Percentiles rank a stretch among this genome's conserved stretches.
These are phyloP conservation scores for Cyanoliseus patagonus DNA, from an alignment of 2,113 vertebrate genomes.

Conservation along the genomic window DNA sequence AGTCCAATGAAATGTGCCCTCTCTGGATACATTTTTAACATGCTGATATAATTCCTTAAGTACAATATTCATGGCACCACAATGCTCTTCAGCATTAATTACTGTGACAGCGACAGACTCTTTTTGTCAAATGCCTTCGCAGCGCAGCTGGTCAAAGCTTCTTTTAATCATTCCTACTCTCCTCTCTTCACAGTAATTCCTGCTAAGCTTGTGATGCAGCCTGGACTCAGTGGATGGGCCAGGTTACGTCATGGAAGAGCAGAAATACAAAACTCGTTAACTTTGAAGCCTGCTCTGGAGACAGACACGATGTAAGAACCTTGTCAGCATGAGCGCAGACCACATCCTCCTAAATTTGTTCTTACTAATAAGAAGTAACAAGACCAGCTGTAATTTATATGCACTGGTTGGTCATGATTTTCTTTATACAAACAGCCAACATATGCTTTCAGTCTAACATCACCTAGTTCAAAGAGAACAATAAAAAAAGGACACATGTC, in stretches of 20 bases:
- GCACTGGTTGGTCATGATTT: not conserved
- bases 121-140: slow-evolving; percentile 17
- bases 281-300: not conserved
- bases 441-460: slow-evolving; percentile 51
- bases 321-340: slow-evolving; percentile 6
- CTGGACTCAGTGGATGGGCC: slow-evolving; percentile 19
- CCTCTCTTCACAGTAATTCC: not conserved
- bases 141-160: slow-evolving; percentile 30
- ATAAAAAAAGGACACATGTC: slow-evolving; percentile 39
- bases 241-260: slow-evolving; percentile 49
- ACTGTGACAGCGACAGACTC: slow-evolving; percentile 25
- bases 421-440: slow-evolving; percentile 40
- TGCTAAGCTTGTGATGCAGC: slow-evolving; percentile 18
- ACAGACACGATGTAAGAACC: slow-evolving; percentile 27
- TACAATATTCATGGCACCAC: slow-evolving; percentile 58
- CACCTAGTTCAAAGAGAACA: slow-evolving; percentile 58
- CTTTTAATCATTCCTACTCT: slow-evolving; percentile 42
- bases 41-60: slow-evolving; percentile 57
- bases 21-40: slow-evolving; percentile 59
- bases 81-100: slow-evolving; percentile 57
- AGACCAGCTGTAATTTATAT: slow-evolving; percentile 43
- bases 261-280: slow-evolving; percentile 1
- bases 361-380: slow-evolving; percentile 20
- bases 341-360: slow-evolving; percentile 40
- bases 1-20: slow-evolving; percentile 45